Base-by-base conservation (phyloP, 2,888 invertebrate species). In the Amphipyra tragopoginis region DNA sequence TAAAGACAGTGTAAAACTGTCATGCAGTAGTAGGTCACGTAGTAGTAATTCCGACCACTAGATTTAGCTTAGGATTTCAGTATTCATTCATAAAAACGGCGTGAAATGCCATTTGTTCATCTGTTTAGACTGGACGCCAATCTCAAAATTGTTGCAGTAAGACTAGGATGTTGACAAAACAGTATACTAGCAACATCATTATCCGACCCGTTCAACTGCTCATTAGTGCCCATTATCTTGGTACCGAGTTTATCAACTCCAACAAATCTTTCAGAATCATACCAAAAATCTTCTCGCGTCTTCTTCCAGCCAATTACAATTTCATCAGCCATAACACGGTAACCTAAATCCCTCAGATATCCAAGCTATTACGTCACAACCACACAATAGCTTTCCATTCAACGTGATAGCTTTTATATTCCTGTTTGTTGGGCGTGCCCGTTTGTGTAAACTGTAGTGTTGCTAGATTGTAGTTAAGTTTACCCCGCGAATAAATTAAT, bases 401-500 rank as follows among this genome's bases (percentile, higher is more conserved):
- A 75, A 39, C 65, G 64, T 68, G 75, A 79, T 72, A 77, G 66
- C 77, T 77, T 79, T 77, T 77, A 77, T 77, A 66, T 71, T 75
- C 72, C 67, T 77, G 80, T 79, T 77, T 73, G 77, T 59, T 56
- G 68, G 68, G 68, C 60, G 77, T 65, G 80, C 49, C 74, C 67
- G 68, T 68, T 70, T 79, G 62, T 72, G 71, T 74, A 59, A 65
- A 72, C 60, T 55, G 62, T 75, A 64, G 65, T 74, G 69, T 74
- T 57, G 75, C 75, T 74, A 74, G 75, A 74, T 74, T 71, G 71
- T 68, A 47, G 63, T 53, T 53, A 55, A 54, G 63, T 69, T 74
- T 71, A 62, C 75, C 53, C 74, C 38, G 34, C 45, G 72, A 70
- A 64, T 70, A 75, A 75, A 72, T 72, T 72, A 72, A 64, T 75